phyloP scores from a whole-genome alignment of 2,113 vertebrate species.

The Anhinga anhinga region DNA sequence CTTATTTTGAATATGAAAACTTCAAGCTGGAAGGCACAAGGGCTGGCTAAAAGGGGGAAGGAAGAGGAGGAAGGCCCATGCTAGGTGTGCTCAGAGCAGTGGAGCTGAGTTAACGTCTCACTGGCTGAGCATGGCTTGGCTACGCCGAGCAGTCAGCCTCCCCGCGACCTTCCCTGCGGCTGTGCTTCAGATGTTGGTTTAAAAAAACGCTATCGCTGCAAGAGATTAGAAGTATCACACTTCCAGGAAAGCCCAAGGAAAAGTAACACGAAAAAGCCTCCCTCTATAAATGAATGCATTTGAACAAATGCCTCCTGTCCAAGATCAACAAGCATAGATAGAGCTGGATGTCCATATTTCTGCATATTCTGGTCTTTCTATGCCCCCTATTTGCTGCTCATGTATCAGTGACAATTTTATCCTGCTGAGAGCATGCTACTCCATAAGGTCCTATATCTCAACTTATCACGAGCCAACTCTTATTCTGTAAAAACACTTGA shows the following conservation, averaged over 20 bases:
- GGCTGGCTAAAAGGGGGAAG: not conserved
- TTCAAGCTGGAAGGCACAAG: not conserved
- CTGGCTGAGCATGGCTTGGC: not conserved
- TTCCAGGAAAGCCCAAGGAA: not conserved
- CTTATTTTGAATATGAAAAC: constrained; percentile 40
- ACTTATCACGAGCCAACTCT: not conserved
- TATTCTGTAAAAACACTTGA: not conserved
- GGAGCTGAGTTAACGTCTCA: not conserved
- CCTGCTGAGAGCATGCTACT: not conserved
- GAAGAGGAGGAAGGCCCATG: not conserved
- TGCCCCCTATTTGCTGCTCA: not conserved
- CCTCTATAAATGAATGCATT: not conserved
- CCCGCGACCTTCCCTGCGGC: not conserved
- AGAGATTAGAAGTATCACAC: not conserved
- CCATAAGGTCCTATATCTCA: not conserved
- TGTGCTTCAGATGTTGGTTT: not conserved
- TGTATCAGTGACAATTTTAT: not conserved
- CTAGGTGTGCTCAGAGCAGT: not conserved
- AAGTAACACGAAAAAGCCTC: not conserved
- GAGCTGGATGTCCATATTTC: not conserved
- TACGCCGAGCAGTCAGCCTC: not conserved
- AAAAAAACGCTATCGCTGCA: not conserved
- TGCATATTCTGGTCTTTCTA: not conserved
- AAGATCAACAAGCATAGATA: not conserved
- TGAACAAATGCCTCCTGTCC: not conserved